Base-by-base conservation (phyloP, 1,140 invertebrate species). In the Rhopalosiphum maidis region DNA sequence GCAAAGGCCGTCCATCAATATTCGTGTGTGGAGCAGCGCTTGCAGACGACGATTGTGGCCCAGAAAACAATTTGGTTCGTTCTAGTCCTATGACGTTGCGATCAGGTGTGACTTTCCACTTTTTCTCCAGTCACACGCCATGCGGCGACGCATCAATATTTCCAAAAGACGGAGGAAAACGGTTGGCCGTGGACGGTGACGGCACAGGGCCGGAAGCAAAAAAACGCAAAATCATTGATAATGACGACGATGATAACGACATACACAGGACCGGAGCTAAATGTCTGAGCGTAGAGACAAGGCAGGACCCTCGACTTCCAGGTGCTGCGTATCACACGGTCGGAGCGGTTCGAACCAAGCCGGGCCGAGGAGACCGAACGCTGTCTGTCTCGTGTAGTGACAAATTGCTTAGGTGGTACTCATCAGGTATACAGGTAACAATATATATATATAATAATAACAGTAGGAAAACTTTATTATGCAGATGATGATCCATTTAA, bases 101-200 rank as follows among this genome's bases (percentile, higher is more conserved):
- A 94, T 91, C 95, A n/a, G 95, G 95, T 23, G 95, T 98, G 86
- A 95, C 96, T 30, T 99, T 98, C 95, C 97, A 98, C 95, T 97
- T 99, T 94, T 98, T 97, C 94, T 97, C 97, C 43, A 98, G 97
- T 94, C 97, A 98, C 94, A 96, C 97, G 77, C 98, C 98, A 86
- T 99, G 98, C 96, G 99, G 99, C 0, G 99, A 99, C 96, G 98
- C 98, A 41, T 97, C 98, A n/a, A 99, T 99, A 94, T 97, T 98
- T 95, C 93, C 94, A 6, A 94, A 94, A 83, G 88, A 88, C 51
- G 54, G 21, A 22, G 11, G 41, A 1, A 86, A 15, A 87, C 94
- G 95, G 85, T 83, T 94, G 60, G 94, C 94, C 94, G 95, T 95
- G 93, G 94, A 95, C 25, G 41, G 89, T 54, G 77, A 93, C 91